Conservation (phyloP, 2,888 invertebrate species). For the Folsomia candida region DNA sequence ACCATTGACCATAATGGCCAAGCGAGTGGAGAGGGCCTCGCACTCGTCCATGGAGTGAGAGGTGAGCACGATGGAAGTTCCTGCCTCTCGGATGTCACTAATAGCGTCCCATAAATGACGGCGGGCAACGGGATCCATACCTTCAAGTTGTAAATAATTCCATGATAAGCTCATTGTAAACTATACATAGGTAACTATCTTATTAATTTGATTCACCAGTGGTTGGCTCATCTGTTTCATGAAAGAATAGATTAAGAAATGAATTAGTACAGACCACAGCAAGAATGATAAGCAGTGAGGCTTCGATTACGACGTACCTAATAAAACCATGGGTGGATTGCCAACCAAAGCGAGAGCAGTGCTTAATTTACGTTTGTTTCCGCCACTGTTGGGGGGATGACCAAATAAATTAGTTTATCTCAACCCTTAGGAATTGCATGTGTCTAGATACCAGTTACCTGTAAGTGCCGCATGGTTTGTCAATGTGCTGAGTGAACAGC, state of each 20-base stretch:
- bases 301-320: no score
- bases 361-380: slow-evolving; percentile 71
- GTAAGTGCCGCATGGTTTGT: slow-evolving; percentile 56
- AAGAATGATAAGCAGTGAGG: no score
- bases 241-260: no score
- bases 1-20: slow-evolving; percentile 74
- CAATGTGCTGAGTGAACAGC: slow-evolving; percentile 63
- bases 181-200: no score
- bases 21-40: slow-evolving; percentile 72
- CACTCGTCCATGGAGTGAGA: slow-evolving; percentile 89
- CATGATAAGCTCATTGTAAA: not conserved
- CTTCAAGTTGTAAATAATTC: no score
- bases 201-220: not conserved
- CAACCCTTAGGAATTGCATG: no score
- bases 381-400: slow-evolving; percentile 60
- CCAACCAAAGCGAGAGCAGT: slow-evolving; percentile 70
- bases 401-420: not conserved
- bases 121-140: slow-evolving; percentile 77
- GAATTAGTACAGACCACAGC: no score
- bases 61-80: slow-evolving; percentile 74
- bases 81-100: slow-evolving; percentile 65
- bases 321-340: slow-evolving; percentile 62
- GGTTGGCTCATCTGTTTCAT: slow-evolving; percentile 13
- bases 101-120: slow-evolving; percentile 77
- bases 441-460: slow-evolving; percentile 57